Evolutionary conservation across 2,797 vertebrate species (phyloP), one percentile per base, ranked within the genome.

Genomic region (Gobionotothen gibberifrons): DNA sequence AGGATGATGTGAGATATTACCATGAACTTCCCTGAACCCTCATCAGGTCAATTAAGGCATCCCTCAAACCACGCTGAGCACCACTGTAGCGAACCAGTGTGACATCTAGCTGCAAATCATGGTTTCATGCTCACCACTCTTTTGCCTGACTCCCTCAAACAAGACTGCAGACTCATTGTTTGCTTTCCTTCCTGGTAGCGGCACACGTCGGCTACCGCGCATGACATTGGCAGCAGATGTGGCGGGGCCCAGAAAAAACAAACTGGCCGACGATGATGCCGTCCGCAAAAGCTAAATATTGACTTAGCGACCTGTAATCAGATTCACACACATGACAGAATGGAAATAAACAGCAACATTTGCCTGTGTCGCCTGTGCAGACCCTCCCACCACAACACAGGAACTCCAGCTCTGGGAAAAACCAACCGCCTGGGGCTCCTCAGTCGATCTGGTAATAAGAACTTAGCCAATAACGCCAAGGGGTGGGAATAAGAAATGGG

Each of bases 301-400:
- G 93, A 94, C 94, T 94, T 93, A 93, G 92, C 82, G 91, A 94
- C 93, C 94, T 94, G 93, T 95, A 95, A 95, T 95, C 94, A 95
- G 92, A 93, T 95, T 94, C 91, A 89, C 92, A 91, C 90, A 93
- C 92, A 93, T 90, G 90, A 94, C 91, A 93, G 92, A 93, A 92
- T 94, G 93, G 94, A 95, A 94, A 95, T 94, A 94, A 95, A 95
- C 93, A 93, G 90, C 92, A 91, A 91, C 90, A 85, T 94, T 92
- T 89, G 89, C 88, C 85, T 68, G 75, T 76, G 84, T 89, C 68
- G 85, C 84, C 77, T 93, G 81, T 61, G 68, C 81, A 61, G 81
- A 88, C 88, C 82, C 84, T 91, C 87, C 88, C 90, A 92, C 90
- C 93, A 93, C 90, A 92, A 93, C 90, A 93, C 72, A 90, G 81